Percentiles rank a stretch among this genome's conserved stretches.
Conservation (phyloP, 2,797 vertebrate species). For the Pseudochirops cupreus region DNA sequence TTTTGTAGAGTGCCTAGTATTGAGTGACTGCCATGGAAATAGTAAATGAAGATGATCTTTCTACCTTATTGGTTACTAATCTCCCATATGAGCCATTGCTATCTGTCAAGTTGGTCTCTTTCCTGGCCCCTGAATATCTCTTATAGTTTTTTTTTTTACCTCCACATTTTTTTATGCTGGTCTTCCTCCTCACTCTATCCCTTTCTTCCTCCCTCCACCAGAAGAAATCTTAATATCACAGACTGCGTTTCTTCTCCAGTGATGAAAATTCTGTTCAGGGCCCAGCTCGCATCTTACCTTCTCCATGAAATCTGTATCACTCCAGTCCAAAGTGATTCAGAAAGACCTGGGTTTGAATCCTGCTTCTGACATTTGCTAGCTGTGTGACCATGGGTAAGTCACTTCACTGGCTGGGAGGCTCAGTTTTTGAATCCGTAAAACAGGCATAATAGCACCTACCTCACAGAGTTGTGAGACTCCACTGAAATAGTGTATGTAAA, state of each 20-base stretch:
- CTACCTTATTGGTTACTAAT: neutral
- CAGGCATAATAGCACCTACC: neutral
- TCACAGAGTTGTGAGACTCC: neutral
- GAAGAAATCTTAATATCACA: neutral
- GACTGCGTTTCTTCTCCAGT: neutral
- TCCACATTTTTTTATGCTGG: neutral
- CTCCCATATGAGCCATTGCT: neutral
- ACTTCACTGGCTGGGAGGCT: neutral
- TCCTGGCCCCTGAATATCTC: neutral
- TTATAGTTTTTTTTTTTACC: neutral
- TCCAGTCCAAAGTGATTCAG: neutral
- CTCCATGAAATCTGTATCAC: neutral
- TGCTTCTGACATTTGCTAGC: neutral
- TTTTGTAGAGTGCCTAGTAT: neutral
- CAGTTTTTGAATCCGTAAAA: slow-evolving; percentile 13
- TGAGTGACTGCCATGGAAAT: neutral
- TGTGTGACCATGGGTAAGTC: neutral
- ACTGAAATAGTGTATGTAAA: neutral
- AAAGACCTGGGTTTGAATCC: neutral
- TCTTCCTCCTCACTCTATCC: neutral
- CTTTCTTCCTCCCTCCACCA: slow-evolving; percentile 1
- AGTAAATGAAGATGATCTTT: neutral
- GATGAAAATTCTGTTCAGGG: neutral
- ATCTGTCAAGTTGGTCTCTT: neutral
- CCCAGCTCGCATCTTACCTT: neutral